phyloP scores from a whole-genome alignment of 2,113 vertebrate genomes.

The Callorhinus ursinus region DNA sequence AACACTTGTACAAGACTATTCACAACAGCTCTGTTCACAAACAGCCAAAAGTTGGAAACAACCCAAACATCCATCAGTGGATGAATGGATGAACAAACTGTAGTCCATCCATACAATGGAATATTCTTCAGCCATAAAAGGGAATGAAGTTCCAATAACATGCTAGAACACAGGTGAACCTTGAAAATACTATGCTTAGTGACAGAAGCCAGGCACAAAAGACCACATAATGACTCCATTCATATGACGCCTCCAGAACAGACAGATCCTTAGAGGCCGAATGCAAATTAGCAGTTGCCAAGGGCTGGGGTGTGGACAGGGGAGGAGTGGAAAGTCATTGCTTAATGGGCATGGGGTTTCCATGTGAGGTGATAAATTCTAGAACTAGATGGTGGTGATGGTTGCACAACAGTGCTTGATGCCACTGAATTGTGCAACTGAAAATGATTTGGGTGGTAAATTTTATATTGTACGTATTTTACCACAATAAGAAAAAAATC shows the following conservation, averaged over 20 bases:
- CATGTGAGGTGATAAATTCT: neutral
- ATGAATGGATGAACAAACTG: no score
- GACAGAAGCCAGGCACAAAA: neutral
- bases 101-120: fast-evolving
- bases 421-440: no score
- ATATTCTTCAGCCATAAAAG: neutral
- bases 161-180: fast-evolving
- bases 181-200: neutral
- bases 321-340: neutral
- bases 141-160: neutral
- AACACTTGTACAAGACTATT: neutral
- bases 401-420: neutral
- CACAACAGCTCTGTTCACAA: neutral
- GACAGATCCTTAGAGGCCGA: neutral
- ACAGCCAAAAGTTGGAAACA: neutral
- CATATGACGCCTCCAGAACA: fast-evolving
- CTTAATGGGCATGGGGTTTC: neutral
- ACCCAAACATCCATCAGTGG: no score
- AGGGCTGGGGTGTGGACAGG: no score
- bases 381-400: neutral
- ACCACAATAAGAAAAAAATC: neutral
- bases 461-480: neutral
- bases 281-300: neutral
- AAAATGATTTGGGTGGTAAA: neutral
- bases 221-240: neutral